Evolutionary conservation across 64 coral and sea anemone genomes (phyloP).

Genomic region (Astreopora myriophthalma): DNA sequence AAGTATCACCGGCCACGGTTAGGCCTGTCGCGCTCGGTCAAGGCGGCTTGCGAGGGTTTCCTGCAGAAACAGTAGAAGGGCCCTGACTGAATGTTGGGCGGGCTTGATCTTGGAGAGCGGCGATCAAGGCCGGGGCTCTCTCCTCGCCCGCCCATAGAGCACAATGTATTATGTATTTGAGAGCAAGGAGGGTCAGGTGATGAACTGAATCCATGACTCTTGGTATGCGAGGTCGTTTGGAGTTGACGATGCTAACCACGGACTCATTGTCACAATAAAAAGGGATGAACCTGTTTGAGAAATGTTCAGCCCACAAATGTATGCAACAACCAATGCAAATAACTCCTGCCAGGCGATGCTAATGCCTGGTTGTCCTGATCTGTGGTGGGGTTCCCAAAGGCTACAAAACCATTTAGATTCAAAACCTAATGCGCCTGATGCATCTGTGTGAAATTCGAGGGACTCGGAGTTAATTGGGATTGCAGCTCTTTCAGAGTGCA

Average conservation of each 20-base stretch:
- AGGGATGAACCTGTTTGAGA: constrained; percentile 25
- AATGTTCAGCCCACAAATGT: constrained; percentile 26
- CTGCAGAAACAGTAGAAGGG: no score
- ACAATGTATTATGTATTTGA: no score
- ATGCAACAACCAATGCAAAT: constrained; percentile 59
- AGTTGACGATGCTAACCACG: constrained; percentile 40
- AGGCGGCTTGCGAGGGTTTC: no score
- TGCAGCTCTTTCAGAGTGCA: no score
- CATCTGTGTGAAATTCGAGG: constrained; percentile 44
- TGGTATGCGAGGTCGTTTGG: not conserved
- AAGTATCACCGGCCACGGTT: no score
- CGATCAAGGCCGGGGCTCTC: no score
- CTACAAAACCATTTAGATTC: constrained; percentile 46
- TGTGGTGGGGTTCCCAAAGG: constrained; percentile 30
- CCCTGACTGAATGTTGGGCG: no score
- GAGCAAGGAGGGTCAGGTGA: constrained; percentile 30
- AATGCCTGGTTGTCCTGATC: constrained; percentile 29
- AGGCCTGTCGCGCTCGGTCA: no score
- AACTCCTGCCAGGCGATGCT: constrained; percentile 71
- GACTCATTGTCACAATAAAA: constrained; percentile 67
- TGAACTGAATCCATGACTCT: no score
- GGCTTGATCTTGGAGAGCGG: no score
- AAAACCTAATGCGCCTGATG: constrained; percentile 53
- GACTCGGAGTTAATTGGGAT: not conserved
- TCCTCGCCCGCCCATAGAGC: no score